Base-by-base conservation (phyloP, 2,888 invertebrate species). In the Pheosia gnoma region DNA sequence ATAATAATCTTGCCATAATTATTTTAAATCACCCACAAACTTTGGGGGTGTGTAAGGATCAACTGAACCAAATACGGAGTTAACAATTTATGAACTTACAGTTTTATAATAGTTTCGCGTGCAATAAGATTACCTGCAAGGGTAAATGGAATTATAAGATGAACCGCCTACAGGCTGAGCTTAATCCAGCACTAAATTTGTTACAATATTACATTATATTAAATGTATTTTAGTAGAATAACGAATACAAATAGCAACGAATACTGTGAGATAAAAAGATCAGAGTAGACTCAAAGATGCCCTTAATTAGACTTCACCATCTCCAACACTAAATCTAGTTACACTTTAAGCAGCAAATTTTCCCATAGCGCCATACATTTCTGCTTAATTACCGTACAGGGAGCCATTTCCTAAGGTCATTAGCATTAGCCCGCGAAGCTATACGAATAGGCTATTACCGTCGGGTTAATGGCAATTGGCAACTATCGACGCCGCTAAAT, bases 341-440 rank as follows among this genome's bases (percentile, higher is more conserved):
- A 51, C 51, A 25, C 7, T 13, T 6, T 25, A 51, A 51, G 8
- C 13, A 25, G 6, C 51, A 8, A 51, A 51, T 51, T 13, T 25
- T 51, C 13, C 51, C 7, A 51, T 25, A 54, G 11, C 3, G 11
- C 54, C 5, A 54, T 8, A 5, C n/a, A 41, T 39, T 13, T 10
- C 5, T 37, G 53, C 25, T 13, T 13, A 56, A 56, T 41, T 3
- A 11, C 39, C 11, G 4, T 3, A 3, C 41, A 13, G 41, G 56
- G 56, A 56, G 56, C 41, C 41, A 41, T 56, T 56, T n/a, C 41
- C 56, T 41, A 56, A 8, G 10, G 41, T 41, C 56, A 56, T 56
- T 56, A 56, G 56, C 10, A 37, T 10, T 53, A 51, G 51, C 25
- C 51, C 53, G 53, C 53, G 53, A 11, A 53, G 25, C 41, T 41